phyloP scores from a whole-genome alignment of 2,888 invertebrate species.

The Meliscaeva auricollis region DNA sequence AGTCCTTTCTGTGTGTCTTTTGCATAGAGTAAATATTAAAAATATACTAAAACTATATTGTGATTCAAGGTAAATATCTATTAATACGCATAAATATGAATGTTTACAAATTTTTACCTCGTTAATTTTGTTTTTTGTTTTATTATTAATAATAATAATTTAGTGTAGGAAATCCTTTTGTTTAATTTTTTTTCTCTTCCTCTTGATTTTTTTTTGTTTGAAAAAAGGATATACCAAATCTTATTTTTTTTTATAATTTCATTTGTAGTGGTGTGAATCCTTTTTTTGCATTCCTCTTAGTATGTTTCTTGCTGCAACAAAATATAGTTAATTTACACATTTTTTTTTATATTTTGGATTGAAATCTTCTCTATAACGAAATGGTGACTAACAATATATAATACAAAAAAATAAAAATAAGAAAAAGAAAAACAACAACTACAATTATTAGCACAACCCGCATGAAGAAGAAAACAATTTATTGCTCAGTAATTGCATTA shows the following conservation, averaged over 20 bases:
- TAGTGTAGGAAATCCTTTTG: constrained; percentile 64
- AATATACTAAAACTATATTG: constrained; percentile 58
- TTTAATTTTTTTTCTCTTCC: constrained; percentile 54
- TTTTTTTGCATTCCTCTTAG: constrained; percentile 71
- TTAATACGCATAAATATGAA: constrained; percentile 54
- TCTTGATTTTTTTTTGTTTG: constrained; percentile 4
- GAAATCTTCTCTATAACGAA: constrained; percentile 40
- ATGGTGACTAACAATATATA: constrained; percentile 78
- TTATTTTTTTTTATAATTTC: constrained; percentile 31
- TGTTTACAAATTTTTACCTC: constrained; percentile 58
- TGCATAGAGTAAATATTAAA: constrained; percentile 52
- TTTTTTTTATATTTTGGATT: constrained; percentile 29
- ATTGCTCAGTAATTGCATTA: not conserved
- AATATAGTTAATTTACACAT: constrained; percentile 57
- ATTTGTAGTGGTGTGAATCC: constrained; percentile 73
- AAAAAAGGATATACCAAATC: constrained; percentile 35
- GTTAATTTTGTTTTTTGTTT: constrained; percentile 30
- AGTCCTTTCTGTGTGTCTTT: constrained; percentile 70
- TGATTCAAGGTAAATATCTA: constrained; percentile 74
- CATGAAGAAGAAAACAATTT: constrained; percentile 51
- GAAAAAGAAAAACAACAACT: constrained; percentile 77
- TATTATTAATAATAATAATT: constrained; percentile 41
- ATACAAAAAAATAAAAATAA: constrained; percentile 42
- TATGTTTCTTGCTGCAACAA: constrained; percentile 70
- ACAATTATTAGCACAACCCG: constrained; percentile 30